These are phyloP conservation scores for Pecten maximus DNA, from an alignment of 2,888 invertebrate genomes.

Conservation along the genomic window DNA sequence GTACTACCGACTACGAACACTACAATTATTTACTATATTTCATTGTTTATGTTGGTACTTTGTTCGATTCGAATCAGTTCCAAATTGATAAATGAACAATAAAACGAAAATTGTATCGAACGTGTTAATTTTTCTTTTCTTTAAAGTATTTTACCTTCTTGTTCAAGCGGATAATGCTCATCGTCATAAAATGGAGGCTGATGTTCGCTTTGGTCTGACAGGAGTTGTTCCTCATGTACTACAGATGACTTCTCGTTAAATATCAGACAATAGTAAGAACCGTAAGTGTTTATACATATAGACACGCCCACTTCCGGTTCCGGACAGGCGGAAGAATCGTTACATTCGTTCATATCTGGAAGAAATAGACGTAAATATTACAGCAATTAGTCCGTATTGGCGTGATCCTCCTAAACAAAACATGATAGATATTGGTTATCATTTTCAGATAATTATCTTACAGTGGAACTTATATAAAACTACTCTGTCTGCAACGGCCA, in stretches of 20 bases:
- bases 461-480: no score
- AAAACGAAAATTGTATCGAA: no score
- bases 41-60: no score
- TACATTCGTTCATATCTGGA: not conserved
- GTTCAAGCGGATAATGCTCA: not conserved
- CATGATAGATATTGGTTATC: no score
- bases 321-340: not conserved
- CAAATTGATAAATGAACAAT: no score
- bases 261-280: not conserved
- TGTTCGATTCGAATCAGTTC: no score
- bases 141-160: not conserved
- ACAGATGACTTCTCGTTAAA: not conserved
- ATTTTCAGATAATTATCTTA: no score
- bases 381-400: not conserved
- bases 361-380: not conserved
- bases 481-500: no score
- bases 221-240: not conserved
- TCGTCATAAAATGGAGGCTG: not conserved
- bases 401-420: no score
- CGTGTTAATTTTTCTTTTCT: not conserved
- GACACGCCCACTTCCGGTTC: constrained; percentile 17
- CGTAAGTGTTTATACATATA: not conserved
- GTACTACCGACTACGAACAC: no score
- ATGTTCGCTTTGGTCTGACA: not conserved
- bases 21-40: no score